phyloP scores from a whole-genome alignment of 2,113 vertebrate species.

The Rhea americana region DNA sequence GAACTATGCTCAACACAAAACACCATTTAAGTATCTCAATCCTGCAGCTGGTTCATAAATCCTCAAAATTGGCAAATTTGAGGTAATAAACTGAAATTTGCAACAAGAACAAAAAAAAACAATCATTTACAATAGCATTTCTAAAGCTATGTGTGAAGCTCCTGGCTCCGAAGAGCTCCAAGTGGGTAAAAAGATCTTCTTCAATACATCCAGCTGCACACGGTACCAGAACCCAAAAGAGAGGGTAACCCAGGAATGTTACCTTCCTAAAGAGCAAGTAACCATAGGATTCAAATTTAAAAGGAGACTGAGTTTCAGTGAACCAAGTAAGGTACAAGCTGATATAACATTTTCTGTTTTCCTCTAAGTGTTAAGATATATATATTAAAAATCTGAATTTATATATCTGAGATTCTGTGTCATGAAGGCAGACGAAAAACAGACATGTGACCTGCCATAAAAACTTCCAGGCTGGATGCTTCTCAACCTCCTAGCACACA shows the following conservation, averaged over 20 bases:
- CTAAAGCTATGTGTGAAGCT: rapidly evolving
- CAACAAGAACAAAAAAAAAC: rapidly evolving
- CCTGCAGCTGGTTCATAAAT: neutral
- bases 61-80: neutral
- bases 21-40: neutral
- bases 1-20: neutral
- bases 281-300: rapidly evolving
- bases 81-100: rapidly evolving
- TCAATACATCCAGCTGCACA: rapidly evolving
- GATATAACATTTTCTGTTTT: neutral
- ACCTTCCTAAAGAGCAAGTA: rapidly evolving
- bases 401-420: neutral
- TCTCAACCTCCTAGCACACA: neutral
- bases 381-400: rapidly evolving
- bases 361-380: no score
- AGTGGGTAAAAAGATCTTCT: rapidly evolving
- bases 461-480: no score
- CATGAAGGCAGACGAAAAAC: rapidly evolving
- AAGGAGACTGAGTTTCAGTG: neutral
- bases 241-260: neutral
- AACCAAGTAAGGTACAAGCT: neutral
- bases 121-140: rapidly evolving
- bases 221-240: rapidly evolving
- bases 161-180: rapidly evolving
- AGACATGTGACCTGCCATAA: neutral